A percentile compares a stretch with the other conserved stretches of the same genome.
phyloP scores from a whole-genome alignment of 2,113 vertebrate species.

The mouse (Mus musculus) region DNA sequence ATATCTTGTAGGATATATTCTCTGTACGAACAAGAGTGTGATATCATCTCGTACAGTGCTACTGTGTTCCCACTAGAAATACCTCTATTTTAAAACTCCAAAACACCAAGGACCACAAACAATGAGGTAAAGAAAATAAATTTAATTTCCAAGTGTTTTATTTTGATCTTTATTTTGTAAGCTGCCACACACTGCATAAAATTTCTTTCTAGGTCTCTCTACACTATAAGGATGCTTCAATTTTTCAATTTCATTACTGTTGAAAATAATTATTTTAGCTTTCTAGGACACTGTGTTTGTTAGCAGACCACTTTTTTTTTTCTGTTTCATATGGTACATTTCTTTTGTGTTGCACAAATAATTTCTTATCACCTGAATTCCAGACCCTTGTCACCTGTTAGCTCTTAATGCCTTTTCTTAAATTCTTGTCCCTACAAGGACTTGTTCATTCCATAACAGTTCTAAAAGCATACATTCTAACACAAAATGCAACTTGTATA shows the following conservation, averaged over 20 bases:
- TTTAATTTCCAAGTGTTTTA: neutral
- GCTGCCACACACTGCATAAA: neutral
- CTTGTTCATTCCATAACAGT: constrained; percentile 13
- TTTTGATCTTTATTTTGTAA: neutral
- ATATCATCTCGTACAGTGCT: neutral
- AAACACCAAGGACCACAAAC: neutral
- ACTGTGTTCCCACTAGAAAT: neutral
- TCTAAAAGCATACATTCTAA: constrained; percentile 17
- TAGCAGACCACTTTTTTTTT: neutral
- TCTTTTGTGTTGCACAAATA: constrained; percentile 45
- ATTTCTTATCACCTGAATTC: constrained; percentile 50
- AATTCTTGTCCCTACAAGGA: neutral
- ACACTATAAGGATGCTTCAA: neutral
- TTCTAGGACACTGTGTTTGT: neutral
- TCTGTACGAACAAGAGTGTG: neutral
- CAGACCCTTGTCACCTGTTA: constrained; percentile 24
- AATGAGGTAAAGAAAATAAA: neutral
- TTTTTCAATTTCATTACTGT: constrained; percentile 46
- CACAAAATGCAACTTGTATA: constrained; percentile 42
- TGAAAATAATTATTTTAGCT: constrained; percentile 37
- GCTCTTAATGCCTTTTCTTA: neutral
- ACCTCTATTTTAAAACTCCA: neutral
- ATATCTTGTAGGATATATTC: neutral
- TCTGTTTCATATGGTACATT: neutral
- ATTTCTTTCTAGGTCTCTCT: neutral